phyloP scores from a whole-genome alignment of 1,140 invertebrate species.

The Temnothorax longispinosus region DNA sequence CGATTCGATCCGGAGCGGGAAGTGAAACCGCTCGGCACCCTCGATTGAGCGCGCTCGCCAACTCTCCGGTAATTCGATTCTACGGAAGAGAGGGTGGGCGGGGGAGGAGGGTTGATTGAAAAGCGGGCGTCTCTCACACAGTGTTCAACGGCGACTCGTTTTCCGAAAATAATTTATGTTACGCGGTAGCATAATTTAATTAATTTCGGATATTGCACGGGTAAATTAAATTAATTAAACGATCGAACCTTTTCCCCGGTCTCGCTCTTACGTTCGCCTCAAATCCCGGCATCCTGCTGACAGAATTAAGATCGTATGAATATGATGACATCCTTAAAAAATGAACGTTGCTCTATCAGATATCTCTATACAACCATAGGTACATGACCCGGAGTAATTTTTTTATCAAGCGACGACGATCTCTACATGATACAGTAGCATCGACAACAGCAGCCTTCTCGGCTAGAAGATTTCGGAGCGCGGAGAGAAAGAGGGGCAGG shows the following conservation, averaged over 20 bases:
- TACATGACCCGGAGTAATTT: not conserved
- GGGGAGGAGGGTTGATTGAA: constrained; percentile 22
- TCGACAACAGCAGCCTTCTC: not conserved
- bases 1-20: constrained; percentile 73
- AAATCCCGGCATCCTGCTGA: not conserved
- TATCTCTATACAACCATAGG: not conserved
- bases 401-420: not conserved
- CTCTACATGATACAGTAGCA: not conserved
- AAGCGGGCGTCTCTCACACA: not conserved
- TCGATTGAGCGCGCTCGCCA: constrained; percentile 28
- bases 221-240: constrained; percentile 36
- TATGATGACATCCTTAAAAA: not conserved
- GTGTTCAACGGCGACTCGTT: not conserved
- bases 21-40: constrained; percentile 67
- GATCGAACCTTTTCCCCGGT: not conserved
- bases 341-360: not conserved
- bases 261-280: not conserved
- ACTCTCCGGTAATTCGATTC: constrained; percentile 68
- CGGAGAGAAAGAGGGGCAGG: not conserved
- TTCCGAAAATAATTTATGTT: constrained; percentile 11
- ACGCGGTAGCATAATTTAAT: constrained; percentile 9
- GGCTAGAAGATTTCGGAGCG: not conserved
- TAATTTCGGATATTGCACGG: constrained; percentile 1
- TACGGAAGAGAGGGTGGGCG: not conserved
- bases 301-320: not conserved